Evolutionary conservation across 2,797 vertebrate genomes (phyloP).

Genomic region (Eleutherodactylus coqui): DNA sequence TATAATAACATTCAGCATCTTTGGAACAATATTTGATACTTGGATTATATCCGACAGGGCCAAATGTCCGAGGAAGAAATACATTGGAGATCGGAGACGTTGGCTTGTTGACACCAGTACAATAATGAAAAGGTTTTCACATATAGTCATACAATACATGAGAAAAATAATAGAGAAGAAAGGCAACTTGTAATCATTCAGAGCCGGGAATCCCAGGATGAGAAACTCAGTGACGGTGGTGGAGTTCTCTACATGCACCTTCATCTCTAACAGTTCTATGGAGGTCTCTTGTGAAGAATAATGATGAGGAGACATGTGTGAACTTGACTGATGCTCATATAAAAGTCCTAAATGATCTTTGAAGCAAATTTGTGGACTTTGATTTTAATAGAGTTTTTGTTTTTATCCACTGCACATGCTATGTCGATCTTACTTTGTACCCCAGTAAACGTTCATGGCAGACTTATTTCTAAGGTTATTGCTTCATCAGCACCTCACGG

Average conservation of each 20-base stretch:
- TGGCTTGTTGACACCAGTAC: not conserved
- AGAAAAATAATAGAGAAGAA: not conserved
- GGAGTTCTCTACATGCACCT: not conserved
- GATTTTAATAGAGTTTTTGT: not conserved
- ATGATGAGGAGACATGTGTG: no score
- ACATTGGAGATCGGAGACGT: not conserved
- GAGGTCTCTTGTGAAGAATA: not conserved
- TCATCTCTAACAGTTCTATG: not conserved
- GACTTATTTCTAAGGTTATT: not conserved
- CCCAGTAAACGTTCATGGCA: no score
- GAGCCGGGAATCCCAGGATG: not conserved
- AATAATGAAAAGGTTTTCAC: not conserved
- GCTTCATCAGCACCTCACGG: not conserved
- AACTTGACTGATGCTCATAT: no score
- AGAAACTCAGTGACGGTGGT: not conserved
- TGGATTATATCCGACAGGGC: not conserved
- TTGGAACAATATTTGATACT: not conserved
- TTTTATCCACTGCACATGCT: not conserved
- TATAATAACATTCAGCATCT: not conserved
- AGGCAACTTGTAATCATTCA: not conserved
- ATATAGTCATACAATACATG: not conserved
- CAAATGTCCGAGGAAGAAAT: conserved; percentile 9
- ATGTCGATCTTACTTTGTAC: not conserved
- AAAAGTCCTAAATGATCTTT: no score
- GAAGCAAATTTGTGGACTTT: not conserved